Percentiles rank a stretch among this genome's conserved stretches.
Conservation (phyloP, 1,140 invertebrate species). For the Ceratina australensis region DNA sequence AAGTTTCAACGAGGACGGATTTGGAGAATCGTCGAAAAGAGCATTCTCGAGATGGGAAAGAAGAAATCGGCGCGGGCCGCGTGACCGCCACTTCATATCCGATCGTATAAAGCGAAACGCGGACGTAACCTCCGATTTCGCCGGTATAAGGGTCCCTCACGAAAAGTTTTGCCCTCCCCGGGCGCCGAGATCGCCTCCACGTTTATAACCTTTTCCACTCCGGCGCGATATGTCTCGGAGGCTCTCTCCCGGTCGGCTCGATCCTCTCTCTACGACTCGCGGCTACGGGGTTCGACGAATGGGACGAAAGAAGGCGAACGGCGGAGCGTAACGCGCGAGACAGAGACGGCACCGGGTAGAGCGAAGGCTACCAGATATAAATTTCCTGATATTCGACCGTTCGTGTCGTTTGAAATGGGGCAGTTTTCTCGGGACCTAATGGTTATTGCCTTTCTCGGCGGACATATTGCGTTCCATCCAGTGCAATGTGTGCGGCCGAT, state of each 20-base stretch:
- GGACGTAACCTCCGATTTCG: constrained; percentile 28
- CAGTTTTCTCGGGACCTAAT: constrained; percentile 83
- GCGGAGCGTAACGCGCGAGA: constrained; percentile 17
- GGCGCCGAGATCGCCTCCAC: constrained; percentile 40
- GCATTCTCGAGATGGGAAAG: constrained; percentile 26
- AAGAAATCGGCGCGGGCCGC: constrained; percentile 37
- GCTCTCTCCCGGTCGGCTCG: constrained; percentile 44
- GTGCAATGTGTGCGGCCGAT: constrained; percentile 82
- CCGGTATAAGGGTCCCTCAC: constrained; percentile 32
- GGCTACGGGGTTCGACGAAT: constrained; percentile 52
- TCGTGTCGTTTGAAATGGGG: constrained; percentile 82
- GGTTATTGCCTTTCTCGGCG: constrained; percentile 83
- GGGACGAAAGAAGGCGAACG: constrained; percentile 41
- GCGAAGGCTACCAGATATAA: constrained; percentile 76
- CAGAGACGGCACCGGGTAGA: constrained; percentile 12
- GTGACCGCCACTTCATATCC: constrained; percentile 66
- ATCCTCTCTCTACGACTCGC: constrained; percentile 48
- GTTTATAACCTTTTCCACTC: constrained; percentile 65
- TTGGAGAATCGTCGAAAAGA: too few relatives aligned
- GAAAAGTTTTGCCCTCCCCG: constrained; percentile 51
- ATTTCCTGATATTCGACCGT: constrained; percentile 82
- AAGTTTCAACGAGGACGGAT: too few relatives aligned
- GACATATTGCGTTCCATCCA: constrained; percentile 84
- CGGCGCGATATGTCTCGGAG: constrained; percentile 60
- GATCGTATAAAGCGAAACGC: constrained; percentile 56